Conservation (phyloP, 2,888 invertebrate species). For the Philhelius pedissequus region DNA sequence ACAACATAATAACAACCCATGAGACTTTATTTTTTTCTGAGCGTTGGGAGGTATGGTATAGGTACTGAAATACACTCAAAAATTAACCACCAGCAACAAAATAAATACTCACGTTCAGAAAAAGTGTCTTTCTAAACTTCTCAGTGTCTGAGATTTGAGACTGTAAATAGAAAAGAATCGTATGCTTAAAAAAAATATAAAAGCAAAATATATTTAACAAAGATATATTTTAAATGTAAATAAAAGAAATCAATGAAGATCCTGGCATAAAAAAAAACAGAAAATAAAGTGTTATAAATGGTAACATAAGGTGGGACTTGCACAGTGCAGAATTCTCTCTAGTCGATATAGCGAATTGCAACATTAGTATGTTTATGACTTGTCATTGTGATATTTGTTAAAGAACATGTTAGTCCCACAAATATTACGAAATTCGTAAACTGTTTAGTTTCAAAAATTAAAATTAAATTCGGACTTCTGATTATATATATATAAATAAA, state of each 20-base stretch:
- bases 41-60: conserved; percentile 50
- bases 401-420: not conserved
- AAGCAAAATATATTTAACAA: not conserved
- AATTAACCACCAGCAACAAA: not conserved
- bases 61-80: conserved; percentile 24
- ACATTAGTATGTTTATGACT: not conserved
- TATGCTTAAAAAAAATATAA: not conserved
- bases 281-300: not conserved
- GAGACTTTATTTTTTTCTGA: conserved; percentile 89
- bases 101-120: conserved; percentile 40
- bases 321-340: not conserved
- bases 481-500: no score
- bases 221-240: conserved; percentile 20
- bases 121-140: conserved; percentile 8
- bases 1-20: conserved; percentile 82
- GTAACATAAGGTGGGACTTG: not conserved
- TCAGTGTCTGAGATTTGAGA: not conserved
- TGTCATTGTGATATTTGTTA: conserved; percentile 18
- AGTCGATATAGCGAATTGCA: not conserved
- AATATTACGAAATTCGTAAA: not conserved
- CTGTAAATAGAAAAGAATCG: conserved; percentile 30
- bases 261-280: not conserved
- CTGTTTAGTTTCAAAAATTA: no score
- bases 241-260: not conserved
- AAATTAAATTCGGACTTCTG: no score